Percentiles rank a stretch among this genome's conserved stretches.
phyloP scores from a whole-genome alignment of 53 echinoderm and acorn worm species.

The Astropecten irregularis region DNA sequence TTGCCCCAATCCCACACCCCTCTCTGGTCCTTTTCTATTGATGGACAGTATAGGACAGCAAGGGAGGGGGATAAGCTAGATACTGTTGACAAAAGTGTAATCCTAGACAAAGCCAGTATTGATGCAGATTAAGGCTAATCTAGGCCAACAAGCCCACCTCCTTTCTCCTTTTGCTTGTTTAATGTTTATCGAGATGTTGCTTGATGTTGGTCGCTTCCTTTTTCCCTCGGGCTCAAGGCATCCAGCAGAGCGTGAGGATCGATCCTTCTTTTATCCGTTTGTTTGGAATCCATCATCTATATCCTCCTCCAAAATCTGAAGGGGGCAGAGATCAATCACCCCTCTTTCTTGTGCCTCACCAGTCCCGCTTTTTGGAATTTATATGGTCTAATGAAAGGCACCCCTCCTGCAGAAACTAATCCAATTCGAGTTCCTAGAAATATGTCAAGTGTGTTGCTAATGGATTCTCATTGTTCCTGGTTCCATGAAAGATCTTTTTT shows the following conservation, averaged over 20 bases:
- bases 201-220: neutral
- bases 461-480: constrained; percentile 11
- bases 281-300: constrained; percentile 33
- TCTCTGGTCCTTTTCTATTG: neutral
- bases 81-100: constrained; percentile 7
- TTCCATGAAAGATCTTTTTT: too few species aligned
- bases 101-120: constrained; percentile 31
- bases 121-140: constrained; percentile 36
- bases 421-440: constrained; percentile 38
- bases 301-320: constrained; percentile 9
- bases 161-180: neutral
- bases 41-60: too few species aligned
- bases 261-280: constrained; percentile 20
- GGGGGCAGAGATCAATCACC: constrained; percentile 1
- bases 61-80: constrained; percentile 12
- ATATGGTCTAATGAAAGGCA: too few species aligned
- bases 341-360: neutral
- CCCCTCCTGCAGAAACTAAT: neutral
- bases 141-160: constrained; percentile 20
- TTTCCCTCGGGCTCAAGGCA: neutral
- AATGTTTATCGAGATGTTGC: neutral
- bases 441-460: constrained; percentile 32
- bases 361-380: too few species aligned
- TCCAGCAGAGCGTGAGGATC: too few species aligned
- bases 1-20: neutral